Percentiles rank a stretch among this genome's conserved stretches.
These are phyloP conservation scores for Sphaerodactylus townsendi DNA, from an alignment of 2,113 vertebrate genomes.

Conservation along the genomic window DNA sequence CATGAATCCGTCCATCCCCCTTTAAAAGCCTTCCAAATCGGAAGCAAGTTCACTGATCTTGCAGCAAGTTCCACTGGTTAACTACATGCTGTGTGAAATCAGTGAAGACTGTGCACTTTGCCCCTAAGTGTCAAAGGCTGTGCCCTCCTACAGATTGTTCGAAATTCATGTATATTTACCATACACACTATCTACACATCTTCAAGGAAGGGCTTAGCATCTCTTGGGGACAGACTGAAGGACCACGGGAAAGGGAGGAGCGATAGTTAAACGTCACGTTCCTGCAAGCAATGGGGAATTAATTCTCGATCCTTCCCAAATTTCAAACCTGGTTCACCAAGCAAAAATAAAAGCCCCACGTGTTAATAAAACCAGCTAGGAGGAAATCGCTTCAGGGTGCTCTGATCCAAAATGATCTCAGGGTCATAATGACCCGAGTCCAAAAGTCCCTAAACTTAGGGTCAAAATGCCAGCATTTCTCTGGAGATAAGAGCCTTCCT, in stretches of 20 bases:
- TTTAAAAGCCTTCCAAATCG: too few relatives aligned
- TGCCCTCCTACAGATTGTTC: background rate
- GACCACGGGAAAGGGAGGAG: background rate
- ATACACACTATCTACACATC: background rate
- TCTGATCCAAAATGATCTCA: too few relatives aligned
- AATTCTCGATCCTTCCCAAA: background rate
- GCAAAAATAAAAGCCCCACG: background rate
- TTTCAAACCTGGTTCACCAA: background rate
- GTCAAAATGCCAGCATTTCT: background rate
- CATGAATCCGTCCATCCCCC: too few relatives aligned
- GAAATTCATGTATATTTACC: background rate
- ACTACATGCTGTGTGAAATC: too few relatives aligned
- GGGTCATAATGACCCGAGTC: background rate
- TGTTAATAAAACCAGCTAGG: background rate
- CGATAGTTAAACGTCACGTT: background rate
- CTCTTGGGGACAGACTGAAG: background rate
- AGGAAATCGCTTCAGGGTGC: background rate
- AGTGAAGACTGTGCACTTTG: background rate
- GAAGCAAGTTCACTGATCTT: too few relatives aligned
- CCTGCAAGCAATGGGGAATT: background rate
- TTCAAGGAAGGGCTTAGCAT: background rate
- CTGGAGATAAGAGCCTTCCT: background rate
- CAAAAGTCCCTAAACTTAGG: background rate
- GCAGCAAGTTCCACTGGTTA: too few relatives aligned
- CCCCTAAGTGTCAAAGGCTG: background rate